A percentile compares a stretch with the other conserved stretches of the same genome.
These are phyloP conservation scores for Amphimedon queenslandica DNA, from an alignment of 37 sponge, comb jelly and placozoan genomes.

Conservation along the genomic window DNA sequence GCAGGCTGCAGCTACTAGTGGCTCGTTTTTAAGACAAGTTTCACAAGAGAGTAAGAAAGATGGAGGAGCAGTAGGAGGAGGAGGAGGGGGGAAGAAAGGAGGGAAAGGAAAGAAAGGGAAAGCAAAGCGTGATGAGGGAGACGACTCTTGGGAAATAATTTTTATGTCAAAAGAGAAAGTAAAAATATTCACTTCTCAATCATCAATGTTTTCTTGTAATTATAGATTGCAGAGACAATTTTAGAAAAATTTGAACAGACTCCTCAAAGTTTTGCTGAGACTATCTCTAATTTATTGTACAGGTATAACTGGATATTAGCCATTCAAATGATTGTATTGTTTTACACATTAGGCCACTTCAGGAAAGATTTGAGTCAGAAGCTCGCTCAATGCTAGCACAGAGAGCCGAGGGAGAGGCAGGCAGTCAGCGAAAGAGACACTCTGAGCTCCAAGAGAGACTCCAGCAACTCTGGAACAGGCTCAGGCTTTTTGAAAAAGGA, in stretches of 20 bases:
- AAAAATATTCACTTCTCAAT: too few species aligned
- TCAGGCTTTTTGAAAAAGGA: conserved; percentile 63
- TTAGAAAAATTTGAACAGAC: neutral
- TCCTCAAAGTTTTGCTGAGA: neutral
- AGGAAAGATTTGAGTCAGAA: conserved; percentile 1
- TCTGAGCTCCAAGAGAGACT: conserved; percentile 39
- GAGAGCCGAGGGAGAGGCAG: conserved; percentile 1
- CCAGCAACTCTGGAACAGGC: conserved; percentile 47
- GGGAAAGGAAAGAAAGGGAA: neutral
- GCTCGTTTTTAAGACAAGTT: neutral
- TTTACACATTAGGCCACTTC: neutral
- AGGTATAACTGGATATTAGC: too few species aligned
- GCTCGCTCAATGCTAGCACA: conserved; percentile 2
- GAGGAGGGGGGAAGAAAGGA: neutral
- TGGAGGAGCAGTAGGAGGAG: neutral
- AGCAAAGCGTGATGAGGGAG: neutral
- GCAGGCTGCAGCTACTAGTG: neutral
- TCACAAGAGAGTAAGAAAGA: neutral
- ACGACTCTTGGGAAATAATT: neutral
- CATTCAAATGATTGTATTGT: too few species aligned
- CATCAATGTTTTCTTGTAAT: too few species aligned
- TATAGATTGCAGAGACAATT: neutral
- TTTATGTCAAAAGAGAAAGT: neutral
- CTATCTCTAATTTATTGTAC: neutral
- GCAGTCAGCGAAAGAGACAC: conserved; percentile 8